Evolutionary conservation across 2,888 invertebrate species (phyloP), one percentile per base, ranked within the genome.

Genomic region (Cerastis rubricosa): DNA sequence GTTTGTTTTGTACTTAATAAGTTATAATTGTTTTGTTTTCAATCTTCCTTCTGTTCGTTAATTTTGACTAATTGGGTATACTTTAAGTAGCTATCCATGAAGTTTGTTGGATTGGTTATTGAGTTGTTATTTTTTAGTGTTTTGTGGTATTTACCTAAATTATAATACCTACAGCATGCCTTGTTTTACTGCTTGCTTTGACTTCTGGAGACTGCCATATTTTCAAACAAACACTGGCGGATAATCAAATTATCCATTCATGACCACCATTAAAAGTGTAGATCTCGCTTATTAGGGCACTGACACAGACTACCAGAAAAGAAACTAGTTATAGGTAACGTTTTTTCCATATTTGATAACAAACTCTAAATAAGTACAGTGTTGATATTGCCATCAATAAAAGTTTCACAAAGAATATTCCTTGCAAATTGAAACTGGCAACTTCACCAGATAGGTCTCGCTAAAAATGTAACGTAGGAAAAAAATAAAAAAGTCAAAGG

Each of bases 391-490:
- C 6, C 49, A 54, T 71, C 82, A 71, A 85, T 81, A 81, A 64
- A 85, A 80, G 43, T 64, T 71, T 14, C 1, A 14, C 57, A 75
- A 85, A 45, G 7, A 71, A 61, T 35, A 25, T 59, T 59, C 9
- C 59, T 71, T 14, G 3, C 2, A 43, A 19, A 74, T 17, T 66
- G 12, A 86, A 78, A 59, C 40, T 19, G 45, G 6, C 51, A 79
- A 66, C 63, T 74, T 51, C 35, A 73, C 19, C 63, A 74, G 76
- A 78, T 71, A 71, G 67, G 63, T 66, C 85, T 88, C 87, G 83
- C 88, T 87, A 87, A 87, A 85, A 76, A 69, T 61, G 81, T 74
- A 65, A 74, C 68, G 65, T 49, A 45, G 57, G 12, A 68, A 61
- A 76, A 66, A 80, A 67, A 47, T 12, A 74, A 85, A 83, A 82